Conservation (phyloP, 2,113 vertebrate species). For the Prunella fulvescens region DNA sequence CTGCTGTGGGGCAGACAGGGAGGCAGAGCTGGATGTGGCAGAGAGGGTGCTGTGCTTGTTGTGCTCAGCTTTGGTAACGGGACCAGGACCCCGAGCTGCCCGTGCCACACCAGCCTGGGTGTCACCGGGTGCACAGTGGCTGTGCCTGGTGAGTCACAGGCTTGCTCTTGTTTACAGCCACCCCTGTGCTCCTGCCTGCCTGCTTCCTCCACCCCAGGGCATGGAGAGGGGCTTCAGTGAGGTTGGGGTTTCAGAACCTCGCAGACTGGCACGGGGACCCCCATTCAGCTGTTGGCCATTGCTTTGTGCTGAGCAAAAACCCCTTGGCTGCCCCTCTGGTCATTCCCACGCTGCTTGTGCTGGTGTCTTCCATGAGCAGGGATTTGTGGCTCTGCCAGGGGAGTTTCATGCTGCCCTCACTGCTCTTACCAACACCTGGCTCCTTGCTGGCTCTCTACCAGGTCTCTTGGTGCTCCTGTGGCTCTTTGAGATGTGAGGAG, state of each 20-base stretch:
- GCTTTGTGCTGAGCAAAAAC: background rate
- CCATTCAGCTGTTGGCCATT: background rate
- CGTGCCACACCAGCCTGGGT: accelerated
- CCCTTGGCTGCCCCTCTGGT: accelerated
- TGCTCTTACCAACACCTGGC: background rate
- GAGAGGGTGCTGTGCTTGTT: background rate
- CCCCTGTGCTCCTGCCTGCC: background rate
- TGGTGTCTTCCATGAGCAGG: accelerated
- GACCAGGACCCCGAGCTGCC: background rate
- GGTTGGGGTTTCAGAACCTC: background rate
- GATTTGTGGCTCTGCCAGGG: background rate
- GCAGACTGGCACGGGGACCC: accelerated
- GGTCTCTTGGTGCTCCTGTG: accelerated
- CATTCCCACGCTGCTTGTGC: accelerated
- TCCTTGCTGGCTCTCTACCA: background rate
- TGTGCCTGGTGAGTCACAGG: background rate
- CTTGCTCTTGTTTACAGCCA: background rate
- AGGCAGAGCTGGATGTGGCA: background rate
- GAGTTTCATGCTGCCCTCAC: accelerated
- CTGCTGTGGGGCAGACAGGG: background rate
- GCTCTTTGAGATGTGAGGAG: background rate
- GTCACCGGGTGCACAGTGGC: background rate
- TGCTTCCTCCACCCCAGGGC: background rate
- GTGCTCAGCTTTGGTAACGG: background rate
- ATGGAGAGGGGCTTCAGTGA: background rate